A percentile compares a stretch with the other conserved stretches of the same genome.
Evolutionary conservation across 23 tunicate genomes (phyloP).

Genomic region (Trididemnum nubilum): DNA sequence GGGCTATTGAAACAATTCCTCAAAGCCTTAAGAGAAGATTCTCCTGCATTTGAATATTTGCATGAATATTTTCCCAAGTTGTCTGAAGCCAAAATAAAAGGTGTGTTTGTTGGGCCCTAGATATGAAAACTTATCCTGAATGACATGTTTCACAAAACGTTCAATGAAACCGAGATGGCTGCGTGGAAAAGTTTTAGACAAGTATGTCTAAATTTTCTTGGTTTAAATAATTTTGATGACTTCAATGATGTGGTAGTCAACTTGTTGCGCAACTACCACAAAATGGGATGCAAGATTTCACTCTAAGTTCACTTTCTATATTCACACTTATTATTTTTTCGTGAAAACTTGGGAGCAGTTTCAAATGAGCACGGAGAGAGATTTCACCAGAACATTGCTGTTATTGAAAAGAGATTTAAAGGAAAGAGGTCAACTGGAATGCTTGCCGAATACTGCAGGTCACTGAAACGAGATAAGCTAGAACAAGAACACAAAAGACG

Average conservation of each 20-base stretch:
- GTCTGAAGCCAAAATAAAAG: conserved; percentile 8
- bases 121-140: conserved; percentile 10
- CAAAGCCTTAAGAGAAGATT: conserved; percentile 12
- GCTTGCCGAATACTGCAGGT: too few species aligned
- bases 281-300: conserved; percentile 19
- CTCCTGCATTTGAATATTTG: neutral
- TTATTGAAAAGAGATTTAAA: neutral
- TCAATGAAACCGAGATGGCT: neutral
- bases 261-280: conserved; percentile 5
- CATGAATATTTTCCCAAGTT: conserved; percentile 1
- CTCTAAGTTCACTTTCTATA: conserved; percentile 14
- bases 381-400: conserved; percentile 21
- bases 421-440: conserved; percentile 17
- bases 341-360: conserved; percentile 13
- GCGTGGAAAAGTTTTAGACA: neutral
- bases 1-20: conserved; percentile 23
- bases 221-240: neutral
- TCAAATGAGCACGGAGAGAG: conserved; percentile 17
- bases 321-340: conserved; percentile 9
- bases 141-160: neutral
- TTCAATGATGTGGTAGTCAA: neutral
- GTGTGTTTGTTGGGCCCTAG: conserved; percentile 18
- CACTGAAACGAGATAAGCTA: too few species aligned
- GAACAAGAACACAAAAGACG: too few species aligned
- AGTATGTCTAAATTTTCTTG: conserved; percentile 6